Evolutionary conservation across 2,888 invertebrate species (phyloP).

Genomic region (Tipula lateralis): DNA sequence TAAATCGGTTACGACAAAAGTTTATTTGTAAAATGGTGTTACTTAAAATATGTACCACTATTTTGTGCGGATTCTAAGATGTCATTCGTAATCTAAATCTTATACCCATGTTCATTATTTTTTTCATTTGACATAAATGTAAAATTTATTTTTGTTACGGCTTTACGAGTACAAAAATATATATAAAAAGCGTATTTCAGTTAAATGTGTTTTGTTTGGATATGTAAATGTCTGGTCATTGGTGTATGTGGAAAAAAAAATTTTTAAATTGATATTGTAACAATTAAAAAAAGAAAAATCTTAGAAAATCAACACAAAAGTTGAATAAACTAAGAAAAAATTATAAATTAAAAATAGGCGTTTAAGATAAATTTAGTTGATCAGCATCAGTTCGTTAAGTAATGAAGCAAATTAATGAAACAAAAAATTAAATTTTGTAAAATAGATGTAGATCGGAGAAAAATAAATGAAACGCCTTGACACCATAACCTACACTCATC

Average conservation of each 20-base stretch:
- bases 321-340: background rate
- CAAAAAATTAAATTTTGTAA: background rate
- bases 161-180: no score
- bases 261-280: background rate
- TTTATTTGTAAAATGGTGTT: background rate
- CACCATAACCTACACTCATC: slow-evolving; percentile 14
- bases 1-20: background rate
- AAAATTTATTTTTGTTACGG: background rate
- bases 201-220: background rate
- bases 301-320: background rate
- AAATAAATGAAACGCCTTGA: background rate
- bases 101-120: background rate
- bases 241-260: background rate
- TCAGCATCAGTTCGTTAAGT: background rate
- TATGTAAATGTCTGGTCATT: background rate
- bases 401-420: background rate
- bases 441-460: background rate
- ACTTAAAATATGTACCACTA: background rate
- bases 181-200: background rate
- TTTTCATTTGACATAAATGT: background rate
- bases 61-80: background rate
- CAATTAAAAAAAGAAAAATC: background rate
- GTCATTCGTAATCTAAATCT: background rate
- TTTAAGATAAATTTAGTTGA: background rate
- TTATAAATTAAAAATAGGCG: background rate